phyloP scores from a whole-genome alignment of 2,888 invertebrate species.

The Dione juno region DNA sequence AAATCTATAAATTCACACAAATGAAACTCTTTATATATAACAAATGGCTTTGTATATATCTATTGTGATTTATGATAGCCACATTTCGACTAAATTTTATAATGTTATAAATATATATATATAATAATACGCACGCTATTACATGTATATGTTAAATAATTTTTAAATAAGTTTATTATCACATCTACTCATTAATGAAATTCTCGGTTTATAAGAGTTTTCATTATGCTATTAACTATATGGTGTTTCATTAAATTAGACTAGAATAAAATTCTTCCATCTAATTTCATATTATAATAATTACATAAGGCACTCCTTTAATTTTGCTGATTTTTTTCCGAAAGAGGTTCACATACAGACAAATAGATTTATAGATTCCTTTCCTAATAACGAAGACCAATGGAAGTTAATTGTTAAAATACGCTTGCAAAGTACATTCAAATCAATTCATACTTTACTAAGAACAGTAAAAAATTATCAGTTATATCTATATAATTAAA shows the following conservation, averaged over 20 bases:
- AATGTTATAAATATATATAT: constrained; percentile 49
- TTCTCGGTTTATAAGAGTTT: constrained; percentile 73
- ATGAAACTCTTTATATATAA: constrained; percentile 50
- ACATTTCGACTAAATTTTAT: constrained; percentile 58
- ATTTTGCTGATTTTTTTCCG: constrained; percentile 76
- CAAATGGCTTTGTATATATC: constrained; percentile 53
- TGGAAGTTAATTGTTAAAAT: constrained; percentile 63
- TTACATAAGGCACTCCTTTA: constrained; percentile 84
- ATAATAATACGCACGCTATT: constrained; percentile 46
- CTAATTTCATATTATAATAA: constrained; percentile 82
- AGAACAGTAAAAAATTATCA: constrained; percentile 3
- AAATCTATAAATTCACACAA: constrained; percentile 48
- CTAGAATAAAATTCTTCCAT: constrained; percentile 82
- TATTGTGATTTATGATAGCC: constrained; percentile 56
- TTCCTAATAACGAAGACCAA: constrained; percentile 75
- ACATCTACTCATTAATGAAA: constrained; percentile 71
- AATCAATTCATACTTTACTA: constrained; percentile 5
- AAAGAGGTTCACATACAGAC: constrained; percentile 72
- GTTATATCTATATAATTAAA: constrained; percentile 6
- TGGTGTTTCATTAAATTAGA: constrained; percentile 83
- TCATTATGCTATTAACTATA: constrained; percentile 77
- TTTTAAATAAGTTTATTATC: constrained; percentile 68
- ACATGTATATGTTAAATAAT: constrained; percentile 58
- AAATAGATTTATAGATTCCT: constrained; percentile 53
- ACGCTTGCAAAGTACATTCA: constrained; percentile 17